A percentile compares a stretch with the other conserved stretches of the same genome.
Evolutionary conservation across 2,797 vertebrate species (phyloP).

Genomic region (Mormyrops boulengeri): DNA sequence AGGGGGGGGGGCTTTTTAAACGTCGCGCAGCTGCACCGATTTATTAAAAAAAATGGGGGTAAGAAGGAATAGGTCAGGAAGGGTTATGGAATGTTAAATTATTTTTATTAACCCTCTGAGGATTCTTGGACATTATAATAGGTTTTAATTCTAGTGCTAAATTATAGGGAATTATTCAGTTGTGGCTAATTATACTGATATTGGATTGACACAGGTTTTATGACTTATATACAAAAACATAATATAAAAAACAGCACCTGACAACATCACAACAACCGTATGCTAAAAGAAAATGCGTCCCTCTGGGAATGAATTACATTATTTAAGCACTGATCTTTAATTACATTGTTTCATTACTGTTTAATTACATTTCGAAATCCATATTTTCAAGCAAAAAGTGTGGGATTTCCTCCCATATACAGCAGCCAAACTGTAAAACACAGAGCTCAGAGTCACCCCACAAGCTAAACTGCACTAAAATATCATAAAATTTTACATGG

Average conservation of each 20-base stretch:
- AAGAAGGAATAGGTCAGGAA: slow-evolving; percentile 59
- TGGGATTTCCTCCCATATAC: background rate
- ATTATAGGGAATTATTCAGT: slow-evolving; percentile 12
- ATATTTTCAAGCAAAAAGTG: background rate
- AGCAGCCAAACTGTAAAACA: background rate
- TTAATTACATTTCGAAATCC: background rate
- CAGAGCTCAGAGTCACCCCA: background rate
- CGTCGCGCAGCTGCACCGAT: slow-evolving; percentile 73
- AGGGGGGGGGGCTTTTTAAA: slow-evolving; percentile 63
- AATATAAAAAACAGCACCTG: background rate
- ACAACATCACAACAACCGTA: background rate
- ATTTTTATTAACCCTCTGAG: slow-evolving; percentile 60
- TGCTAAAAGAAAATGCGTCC: background rate
- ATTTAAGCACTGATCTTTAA: background rate
- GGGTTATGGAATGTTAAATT: slow-evolving; percentile 47
- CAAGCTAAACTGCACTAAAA: background rate
- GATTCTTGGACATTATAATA: slow-evolving; percentile 44
- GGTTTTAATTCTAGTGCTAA: slow-evolving; percentile 45
- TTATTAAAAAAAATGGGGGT: slow-evolving; percentile 65
- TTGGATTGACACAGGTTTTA: background rate
- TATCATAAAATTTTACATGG: background rate
- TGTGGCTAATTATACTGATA: background rate
- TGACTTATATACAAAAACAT: background rate
- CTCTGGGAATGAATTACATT: background rate
- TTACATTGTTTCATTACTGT: background rate